phyloP scores from a whole-genome alignment of 2,797 vertebrate genomes.

The Pagetopsis macropterus region DNA sequence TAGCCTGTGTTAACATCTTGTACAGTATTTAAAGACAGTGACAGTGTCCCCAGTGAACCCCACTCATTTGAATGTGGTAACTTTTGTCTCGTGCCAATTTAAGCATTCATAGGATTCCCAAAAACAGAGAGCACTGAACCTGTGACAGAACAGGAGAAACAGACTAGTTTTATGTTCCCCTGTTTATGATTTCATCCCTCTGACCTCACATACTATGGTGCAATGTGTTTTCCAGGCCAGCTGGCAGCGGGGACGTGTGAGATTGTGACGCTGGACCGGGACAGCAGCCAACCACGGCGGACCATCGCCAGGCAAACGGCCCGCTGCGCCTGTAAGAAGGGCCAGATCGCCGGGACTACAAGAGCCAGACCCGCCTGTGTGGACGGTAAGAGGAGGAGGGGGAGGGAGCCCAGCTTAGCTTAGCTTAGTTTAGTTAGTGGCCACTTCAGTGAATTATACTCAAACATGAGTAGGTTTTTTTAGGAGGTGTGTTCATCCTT shows the following conservation, averaged over 20 bases:
- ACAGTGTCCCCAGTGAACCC: background rate
- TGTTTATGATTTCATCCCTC: slow-evolving; percentile 67
- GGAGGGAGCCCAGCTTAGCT: slow-evolving; percentile 29
- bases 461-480: slow-evolving; percentile 30
- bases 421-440: slow-evolving; percentile 24
- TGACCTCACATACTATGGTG: slow-evolving; percentile 73
- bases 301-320: slow-evolving; percentile 98
- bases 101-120: slow-evolving; percentile 11
- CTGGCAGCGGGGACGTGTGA: slow-evolving; percentile 97
- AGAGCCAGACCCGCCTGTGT: slow-evolving; percentile 97
- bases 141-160: slow-evolving; percentile 33
- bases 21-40: too few relatives aligned
- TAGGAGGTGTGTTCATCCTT: slow-evolving; percentile 35
- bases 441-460: slow-evolving; percentile 35
- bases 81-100: background rate
- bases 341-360: slow-evolving; percentile 98
- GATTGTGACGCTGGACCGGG: slow-evolving; percentile 98
- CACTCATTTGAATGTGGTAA: background rate
- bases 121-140: background rate
- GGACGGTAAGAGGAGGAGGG: slow-evolving; percentile 88
- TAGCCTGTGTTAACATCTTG: too few relatives aligned
- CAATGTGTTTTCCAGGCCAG: slow-evolving; percentile 89
- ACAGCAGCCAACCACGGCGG: slow-evolving; percentile 98
- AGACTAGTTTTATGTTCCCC: slow-evolving; percentile 43
- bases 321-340: slow-evolving; percentile 98